phyloP scores from a whole-genome alignment of 2,113 vertebrate genomes.

The Chaenogobius annularis region DNA sequence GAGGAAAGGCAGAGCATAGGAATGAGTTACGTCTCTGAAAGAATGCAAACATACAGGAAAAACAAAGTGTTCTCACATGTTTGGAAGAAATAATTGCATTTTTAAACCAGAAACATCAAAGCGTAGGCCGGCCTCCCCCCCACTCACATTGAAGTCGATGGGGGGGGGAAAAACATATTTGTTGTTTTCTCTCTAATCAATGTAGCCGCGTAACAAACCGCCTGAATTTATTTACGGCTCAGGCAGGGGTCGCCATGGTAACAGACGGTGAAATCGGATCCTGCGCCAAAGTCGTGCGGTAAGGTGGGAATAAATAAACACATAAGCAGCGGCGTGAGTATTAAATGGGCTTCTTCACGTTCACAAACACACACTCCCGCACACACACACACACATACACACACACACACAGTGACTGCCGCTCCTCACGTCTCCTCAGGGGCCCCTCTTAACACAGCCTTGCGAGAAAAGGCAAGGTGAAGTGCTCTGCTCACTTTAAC shows the following conservation, averaged over 20 bases:
- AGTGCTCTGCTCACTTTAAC: conserved; percentile 29
- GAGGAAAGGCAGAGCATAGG: conserved; percentile 33
- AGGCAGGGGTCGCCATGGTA: conserved; percentile 67
- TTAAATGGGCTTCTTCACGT: conserved; percentile 25
- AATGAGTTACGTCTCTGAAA: conserved; percentile 43
- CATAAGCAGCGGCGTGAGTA: conserved; percentile 51
- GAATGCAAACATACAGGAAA: neutral
- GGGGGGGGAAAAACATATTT: conserved; percentile 2
- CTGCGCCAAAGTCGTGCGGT: conserved; percentile 53
- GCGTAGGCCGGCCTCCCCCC: neutral
- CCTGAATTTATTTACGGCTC: conserved; percentile 72
- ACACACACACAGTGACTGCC: neutral
- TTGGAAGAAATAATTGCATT: conserved; percentile 15
- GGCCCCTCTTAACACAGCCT: conserved; percentile 25
- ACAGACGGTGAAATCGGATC: conserved; percentile 67
- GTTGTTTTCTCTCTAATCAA: conserved; percentile 48
- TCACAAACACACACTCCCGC: neutral
- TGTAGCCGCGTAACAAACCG: conserved; percentile 39
- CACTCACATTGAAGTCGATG: conserved; percentile 8
- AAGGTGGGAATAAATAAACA: conserved; percentile 64
- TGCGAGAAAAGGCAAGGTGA: conserved; percentile 22
- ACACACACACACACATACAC: conserved; percentile 4
- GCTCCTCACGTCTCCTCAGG: conserved; percentile 19
- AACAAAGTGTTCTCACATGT: conserved; percentile 4
- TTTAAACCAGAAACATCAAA: conserved; percentile 11